These are phyloP conservation scores for Axis porcinus DNA, from an alignment of 2,113 vertebrate genomes.

Conservation along the genomic window DNA sequence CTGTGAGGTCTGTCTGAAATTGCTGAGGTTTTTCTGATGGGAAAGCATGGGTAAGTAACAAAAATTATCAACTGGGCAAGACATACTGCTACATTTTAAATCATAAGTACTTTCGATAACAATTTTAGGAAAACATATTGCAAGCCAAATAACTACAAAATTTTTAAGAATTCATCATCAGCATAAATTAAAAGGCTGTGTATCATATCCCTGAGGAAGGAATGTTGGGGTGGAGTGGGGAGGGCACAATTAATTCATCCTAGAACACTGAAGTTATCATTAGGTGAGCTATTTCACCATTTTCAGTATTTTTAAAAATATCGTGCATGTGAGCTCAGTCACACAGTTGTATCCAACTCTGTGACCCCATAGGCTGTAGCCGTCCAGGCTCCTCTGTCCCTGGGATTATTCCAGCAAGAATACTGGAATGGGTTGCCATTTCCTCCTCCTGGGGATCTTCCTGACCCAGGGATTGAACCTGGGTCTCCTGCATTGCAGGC, in stretches of 20 bases:
- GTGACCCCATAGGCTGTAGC: neutral
- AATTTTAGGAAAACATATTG: neutral
- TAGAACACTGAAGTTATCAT: neutral
- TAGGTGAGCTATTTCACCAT: neutral
- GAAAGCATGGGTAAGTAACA: neutral
- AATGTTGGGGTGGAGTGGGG: neutral
- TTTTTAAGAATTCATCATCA: neutral
- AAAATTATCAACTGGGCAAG: neutral
- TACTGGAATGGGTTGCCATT: neutral
- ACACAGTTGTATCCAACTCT: neutral
- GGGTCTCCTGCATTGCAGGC: neutral
- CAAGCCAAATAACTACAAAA: neutral
- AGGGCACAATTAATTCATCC: neutral
- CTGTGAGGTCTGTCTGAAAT: neutral
- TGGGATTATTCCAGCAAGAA: neutral
- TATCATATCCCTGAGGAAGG: neutral
- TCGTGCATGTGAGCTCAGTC: neutral
- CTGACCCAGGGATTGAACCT: neutral
- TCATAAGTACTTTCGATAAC: neutral
- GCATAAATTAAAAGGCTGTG: neutral
- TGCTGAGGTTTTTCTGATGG: neutral
- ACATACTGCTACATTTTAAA: neutral
- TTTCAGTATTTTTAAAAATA: neutral
- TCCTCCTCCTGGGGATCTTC: neutral
- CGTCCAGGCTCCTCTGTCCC: neutral